phyloP scores from a whole-genome alignment of 64 coral and sea anemone species.

The Pocillopora damicornis region DNA sequence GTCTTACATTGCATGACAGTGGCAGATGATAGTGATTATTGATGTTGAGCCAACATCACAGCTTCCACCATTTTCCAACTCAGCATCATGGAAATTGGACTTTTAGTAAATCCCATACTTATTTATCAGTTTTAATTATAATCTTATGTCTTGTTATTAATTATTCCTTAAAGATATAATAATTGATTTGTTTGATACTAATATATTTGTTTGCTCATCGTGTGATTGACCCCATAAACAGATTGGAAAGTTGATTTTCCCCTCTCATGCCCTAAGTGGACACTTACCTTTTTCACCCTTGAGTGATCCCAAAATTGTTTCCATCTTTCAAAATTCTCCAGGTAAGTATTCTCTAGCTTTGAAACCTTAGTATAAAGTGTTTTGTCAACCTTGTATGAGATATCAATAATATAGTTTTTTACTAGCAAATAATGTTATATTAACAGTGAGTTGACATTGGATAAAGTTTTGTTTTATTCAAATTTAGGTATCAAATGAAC shows the following conservation, averaged over 20 bases:
- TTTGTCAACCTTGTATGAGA: neutral
- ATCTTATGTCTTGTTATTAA: neutral
- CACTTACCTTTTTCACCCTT: neutral
- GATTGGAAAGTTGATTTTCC: constrained; percentile 22
- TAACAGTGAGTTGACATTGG: neutral
- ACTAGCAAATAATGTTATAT: no score
- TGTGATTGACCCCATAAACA: neutral
- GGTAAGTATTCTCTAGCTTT: neutral
- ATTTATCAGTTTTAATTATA: no score
- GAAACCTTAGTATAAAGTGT: neutral
- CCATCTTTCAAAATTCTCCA: neutral
- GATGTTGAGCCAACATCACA: no score
- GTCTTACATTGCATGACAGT: no score
- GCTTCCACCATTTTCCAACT: no score
- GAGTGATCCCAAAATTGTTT: neutral
- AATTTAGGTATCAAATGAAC: neutral
- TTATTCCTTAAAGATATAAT: no score
- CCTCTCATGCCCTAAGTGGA: neutral
- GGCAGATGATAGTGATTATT: no score
- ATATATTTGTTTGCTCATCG: neutral
- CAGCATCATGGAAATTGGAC: no score
- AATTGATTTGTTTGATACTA: neutral
- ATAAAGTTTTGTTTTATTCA: neutral
- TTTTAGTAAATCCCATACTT: no score
- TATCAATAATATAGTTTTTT: no score